phyloP scores from a whole-genome alignment of 2,888 invertebrate genomes.

The Galerucella pusilla region DNA sequence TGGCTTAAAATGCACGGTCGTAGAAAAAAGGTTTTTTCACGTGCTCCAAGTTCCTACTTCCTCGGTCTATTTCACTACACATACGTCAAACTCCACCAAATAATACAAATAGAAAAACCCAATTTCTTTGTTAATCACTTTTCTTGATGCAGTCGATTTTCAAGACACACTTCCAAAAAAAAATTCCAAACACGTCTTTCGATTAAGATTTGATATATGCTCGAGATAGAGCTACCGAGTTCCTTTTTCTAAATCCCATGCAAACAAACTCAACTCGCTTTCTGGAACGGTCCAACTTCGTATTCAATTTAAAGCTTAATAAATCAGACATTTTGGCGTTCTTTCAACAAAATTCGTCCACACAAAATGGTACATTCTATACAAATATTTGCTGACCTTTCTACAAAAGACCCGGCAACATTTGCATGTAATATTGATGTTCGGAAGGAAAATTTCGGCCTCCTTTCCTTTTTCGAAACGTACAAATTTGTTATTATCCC shows the following conservation, averaged over 20 bases:
- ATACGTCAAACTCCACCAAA: no score
- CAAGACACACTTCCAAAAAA: no score
- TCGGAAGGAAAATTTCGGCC: not conserved
- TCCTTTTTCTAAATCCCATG: conserved; percentile 1
- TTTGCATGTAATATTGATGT: conserved; percentile 17
- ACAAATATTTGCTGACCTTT: conserved; percentile 29
- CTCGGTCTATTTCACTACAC: no score
- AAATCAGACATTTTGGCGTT: conserved; percentile 30
- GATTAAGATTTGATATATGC: not conserved
- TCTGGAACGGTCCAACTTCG: conserved; percentile 8
- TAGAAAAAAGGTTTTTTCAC: no score
- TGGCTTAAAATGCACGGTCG: no score
- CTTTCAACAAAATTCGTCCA: conserved; percentile 13
- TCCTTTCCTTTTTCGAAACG: not conserved
- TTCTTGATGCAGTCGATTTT: no score
- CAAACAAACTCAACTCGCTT: not conserved
- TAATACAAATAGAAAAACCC: no score
- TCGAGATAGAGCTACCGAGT: not conserved
- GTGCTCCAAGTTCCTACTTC: no score
- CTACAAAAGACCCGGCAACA: conserved; percentile 4
- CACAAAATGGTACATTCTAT: conserved; percentile 18
- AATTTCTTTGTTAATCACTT: no score
- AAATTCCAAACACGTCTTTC: conserved; percentile 6
- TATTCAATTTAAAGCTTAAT: conserved; percentile 27
- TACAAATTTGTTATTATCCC: not conserved